Base-by-base conservation (phyloP, 2,888 invertebrate species). In the Drosophila melanosoma region DNA sequence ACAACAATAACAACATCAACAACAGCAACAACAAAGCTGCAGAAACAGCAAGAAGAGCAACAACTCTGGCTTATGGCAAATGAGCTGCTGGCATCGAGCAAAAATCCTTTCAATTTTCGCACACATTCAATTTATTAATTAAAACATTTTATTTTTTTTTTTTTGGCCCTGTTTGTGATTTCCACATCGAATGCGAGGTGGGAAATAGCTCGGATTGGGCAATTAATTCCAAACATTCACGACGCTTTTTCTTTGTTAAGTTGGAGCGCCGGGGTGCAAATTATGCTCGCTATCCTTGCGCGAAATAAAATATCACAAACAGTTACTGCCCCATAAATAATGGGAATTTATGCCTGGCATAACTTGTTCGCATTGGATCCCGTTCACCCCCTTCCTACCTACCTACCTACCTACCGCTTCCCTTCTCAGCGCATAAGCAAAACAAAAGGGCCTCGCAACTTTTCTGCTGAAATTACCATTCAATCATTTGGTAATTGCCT, bases 41-140 rank as follows among this genome's bases (percentile, higher is more conserved):
- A 29, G 38, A 63, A 57, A 57, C 64, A 63, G 67, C 71, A 73
- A 70, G 52, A 61, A 57, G 62, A 71, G 71, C 75, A 68, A 61
- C 76, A 75, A 69, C 76, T 69, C 65, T n/a, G 65, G 48, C 56
- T 57, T 54, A 38, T 48, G 72, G 71, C 60, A 74, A 74, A 74
- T 74, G 67, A 74, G 66, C 53, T 67, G 66, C 60, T 54, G 66
- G 58, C 65, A 67, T 53, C 63, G 71, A 53, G 79, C 74, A 69
- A 74, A 87, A 92, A 91, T 91, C 90, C 91, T 92, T 91, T 92
- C 91, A 91, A 92, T 91, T 89, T 92, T 91, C 88, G 80, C 85
- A 89, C 91, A 87, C 89, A 91, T 90, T 88, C 92, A 91, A 91
- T 91, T 92, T 91, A 91, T 92, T 91, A 91, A 91, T 91, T 91